These are phyloP conservation scores for Clistopyga incitator DNA, from an alignment of 2,888 invertebrate genomes.

Conservation along the genomic window DNA sequence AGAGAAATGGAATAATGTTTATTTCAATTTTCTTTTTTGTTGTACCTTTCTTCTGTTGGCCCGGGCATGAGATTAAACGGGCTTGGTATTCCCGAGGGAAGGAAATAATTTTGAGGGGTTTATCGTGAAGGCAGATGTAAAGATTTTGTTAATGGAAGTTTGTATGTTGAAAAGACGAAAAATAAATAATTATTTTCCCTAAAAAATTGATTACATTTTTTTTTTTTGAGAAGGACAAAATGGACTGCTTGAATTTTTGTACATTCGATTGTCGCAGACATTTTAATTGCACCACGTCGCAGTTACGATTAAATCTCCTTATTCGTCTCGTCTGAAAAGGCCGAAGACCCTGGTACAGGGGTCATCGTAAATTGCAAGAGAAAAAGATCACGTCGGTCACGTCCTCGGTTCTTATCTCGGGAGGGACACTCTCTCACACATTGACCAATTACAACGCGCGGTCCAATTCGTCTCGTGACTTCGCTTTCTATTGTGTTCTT, in stretches of 20 bases:
- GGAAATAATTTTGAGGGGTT: no score
- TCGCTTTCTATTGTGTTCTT: neutral
- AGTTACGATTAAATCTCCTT: neutral
- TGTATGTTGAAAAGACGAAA: no score
- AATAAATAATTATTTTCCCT: no score
- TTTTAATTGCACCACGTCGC: neutral
- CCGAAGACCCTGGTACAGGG: neutral
- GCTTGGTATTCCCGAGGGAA: no score
- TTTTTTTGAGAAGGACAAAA: neutral
- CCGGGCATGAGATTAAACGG: no score
- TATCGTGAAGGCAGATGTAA: no score
- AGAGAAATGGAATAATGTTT: neutral
- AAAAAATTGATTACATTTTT: no score
- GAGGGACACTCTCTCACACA: neutral
- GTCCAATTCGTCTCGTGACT: slow-evolving; percentile 33
- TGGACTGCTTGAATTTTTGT: neutral
- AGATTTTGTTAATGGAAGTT: no score
- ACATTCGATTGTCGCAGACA: neutral
- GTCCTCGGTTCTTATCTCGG: slow-evolving; percentile 27
- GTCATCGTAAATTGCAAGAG: slow-evolving; percentile 29
- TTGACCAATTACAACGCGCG: slow-evolving; percentile 12
- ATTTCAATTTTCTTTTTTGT: neutral
- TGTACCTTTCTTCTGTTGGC: neutral
- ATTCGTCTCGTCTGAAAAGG: neutral
- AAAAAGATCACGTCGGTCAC: neutral